Conservation (phyloP, 1,140 invertebrate species). For the Drosophila sechellia region DNA sequence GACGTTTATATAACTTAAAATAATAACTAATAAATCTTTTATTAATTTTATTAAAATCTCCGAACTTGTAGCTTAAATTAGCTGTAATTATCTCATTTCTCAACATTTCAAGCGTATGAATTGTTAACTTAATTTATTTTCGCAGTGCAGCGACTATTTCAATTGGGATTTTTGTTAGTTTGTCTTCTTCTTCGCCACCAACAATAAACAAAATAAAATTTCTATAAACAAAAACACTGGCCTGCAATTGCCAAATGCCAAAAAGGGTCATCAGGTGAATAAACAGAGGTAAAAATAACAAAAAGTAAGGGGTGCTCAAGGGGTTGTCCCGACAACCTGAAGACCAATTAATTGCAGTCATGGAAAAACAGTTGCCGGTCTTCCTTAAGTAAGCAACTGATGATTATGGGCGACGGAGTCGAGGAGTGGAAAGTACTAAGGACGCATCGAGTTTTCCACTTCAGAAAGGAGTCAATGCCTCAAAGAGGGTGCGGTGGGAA, state of each 20-base stretch:
- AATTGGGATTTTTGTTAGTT: conserved; percentile 18
- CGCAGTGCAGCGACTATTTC: conserved; percentile 29
- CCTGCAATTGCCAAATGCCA: conserved; percentile 33
- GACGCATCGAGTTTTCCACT: conserved; percentile 21
- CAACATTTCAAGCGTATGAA: too few relatives aligned
- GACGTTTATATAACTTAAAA: not conserved
- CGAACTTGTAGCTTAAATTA: not conserved
- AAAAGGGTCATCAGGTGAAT: conserved; percentile 69
- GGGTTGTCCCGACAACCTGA: conserved; percentile 45
- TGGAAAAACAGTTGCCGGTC: conserved; percentile 42
- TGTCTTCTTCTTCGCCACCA: conserved; percentile 12
- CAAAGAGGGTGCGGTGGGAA: not conserved
- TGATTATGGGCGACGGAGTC: not conserved
- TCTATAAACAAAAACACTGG: conserved; percentile 63
- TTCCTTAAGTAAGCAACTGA: conserved; percentile 30
- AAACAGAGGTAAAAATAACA: conserved; percentile 54
- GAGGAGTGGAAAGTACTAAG: not conserved
- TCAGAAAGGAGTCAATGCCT: conserved; percentile 19
- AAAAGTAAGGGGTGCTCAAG: conserved; percentile 8
- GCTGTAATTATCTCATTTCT: too few relatives aligned
- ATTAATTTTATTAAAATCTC: too few relatives aligned
- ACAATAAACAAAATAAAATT: conserved; percentile 80
- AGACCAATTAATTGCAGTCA: conserved; percentile 58
- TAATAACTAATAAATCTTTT: too few relatives aligned
- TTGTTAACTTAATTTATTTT: not conserved